Evolutionary conservation across 2,888 invertebrate genomes (phyloP), one percentile per base, ranked within the genome.

Genomic region (Pterobdella sp.): DNA sequence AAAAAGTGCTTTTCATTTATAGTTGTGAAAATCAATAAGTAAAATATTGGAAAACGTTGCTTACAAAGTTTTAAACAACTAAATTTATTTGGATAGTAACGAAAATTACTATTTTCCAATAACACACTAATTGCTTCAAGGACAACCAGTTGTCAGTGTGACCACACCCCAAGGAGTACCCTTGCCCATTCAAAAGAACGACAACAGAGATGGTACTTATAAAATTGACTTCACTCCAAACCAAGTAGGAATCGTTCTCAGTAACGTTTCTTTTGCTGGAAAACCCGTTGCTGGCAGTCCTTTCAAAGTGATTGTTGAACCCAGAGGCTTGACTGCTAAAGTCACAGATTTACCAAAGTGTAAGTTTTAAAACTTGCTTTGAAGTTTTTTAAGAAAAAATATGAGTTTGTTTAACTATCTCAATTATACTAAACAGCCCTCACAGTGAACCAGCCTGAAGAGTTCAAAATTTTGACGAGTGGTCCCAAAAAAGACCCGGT

Each of bases 281-380:
- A 60, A 70, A 36, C 74, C 74, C n/a, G 74, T 74, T 34, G 71
- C 74, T 22, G 64, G 69, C 42, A 71, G 71, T 71, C 74, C 74
- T 26, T 74, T 74, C 71, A 71, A 65, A 78, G 82, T 84, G 76
- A 80, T 79, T 65, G 81, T 84, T 4, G 80, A 82, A 76, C 80
- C 84, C 52, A 81, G 79, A 76, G 89, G 92, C 18, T 90, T 90
- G 71, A 91, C 91, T 84, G 89, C 93, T 79, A 89, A 89, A 84
- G 91, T 93, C 68, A 91, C 91, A 78, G 92, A 92, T 79, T 86
- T 93, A 65, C 91, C 92, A 83, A 89, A 90, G 82, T 91, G 93
- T 93, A 88, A 90, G 36, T 68, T 68, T 37, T 35, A 67, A 14
- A 35, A 68, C 35, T 35, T 91, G 90, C 31, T 35, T 56, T 70